phyloP scores from a whole-genome alignment of 2,797 vertebrate species.

The Monodelphis domestica region DNA sequence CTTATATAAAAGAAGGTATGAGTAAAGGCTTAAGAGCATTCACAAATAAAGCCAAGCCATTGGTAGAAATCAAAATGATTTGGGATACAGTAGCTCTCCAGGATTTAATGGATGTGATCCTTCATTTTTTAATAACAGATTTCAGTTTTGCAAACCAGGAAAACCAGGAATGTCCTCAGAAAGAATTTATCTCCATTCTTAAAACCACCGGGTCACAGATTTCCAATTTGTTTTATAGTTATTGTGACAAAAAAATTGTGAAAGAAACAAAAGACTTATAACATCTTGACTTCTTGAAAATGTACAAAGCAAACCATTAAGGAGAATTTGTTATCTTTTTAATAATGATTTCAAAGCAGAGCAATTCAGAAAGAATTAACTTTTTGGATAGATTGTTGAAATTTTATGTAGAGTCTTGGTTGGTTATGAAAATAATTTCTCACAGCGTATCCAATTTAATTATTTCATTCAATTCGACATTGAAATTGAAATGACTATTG shows the following conservation, averaged over 20 bases:
- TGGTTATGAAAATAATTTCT: no score
- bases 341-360: neutral
- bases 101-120: neutral
- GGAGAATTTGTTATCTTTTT: constrained; percentile 21
- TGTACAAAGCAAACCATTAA: neutral
- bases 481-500: neutral
- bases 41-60: neutral
- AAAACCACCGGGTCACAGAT: neutral
- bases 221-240: neutral
- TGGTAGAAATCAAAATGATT: neutral
- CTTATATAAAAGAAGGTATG: neutral
- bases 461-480: no score
- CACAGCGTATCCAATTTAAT: neutral
- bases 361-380: constrained; percentile 32
- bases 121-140: neutral
- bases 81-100: neutral
- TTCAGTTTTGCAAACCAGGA: neutral
- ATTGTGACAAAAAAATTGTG: neutral
- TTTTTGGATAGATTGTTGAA: constrained; percentile 7
- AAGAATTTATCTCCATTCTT: neutral
- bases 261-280: neutral
- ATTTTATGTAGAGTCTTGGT: neutral
- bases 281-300: neutral
- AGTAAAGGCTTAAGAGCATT: neutral
- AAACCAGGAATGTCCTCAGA: neutral